Percentiles rank a stretch among this genome's conserved stretches.
These are phyloP conservation scores for Selenia dentaria DNA, from an alignment of 2,888 invertebrate species.

Conservation along the genomic window DNA sequence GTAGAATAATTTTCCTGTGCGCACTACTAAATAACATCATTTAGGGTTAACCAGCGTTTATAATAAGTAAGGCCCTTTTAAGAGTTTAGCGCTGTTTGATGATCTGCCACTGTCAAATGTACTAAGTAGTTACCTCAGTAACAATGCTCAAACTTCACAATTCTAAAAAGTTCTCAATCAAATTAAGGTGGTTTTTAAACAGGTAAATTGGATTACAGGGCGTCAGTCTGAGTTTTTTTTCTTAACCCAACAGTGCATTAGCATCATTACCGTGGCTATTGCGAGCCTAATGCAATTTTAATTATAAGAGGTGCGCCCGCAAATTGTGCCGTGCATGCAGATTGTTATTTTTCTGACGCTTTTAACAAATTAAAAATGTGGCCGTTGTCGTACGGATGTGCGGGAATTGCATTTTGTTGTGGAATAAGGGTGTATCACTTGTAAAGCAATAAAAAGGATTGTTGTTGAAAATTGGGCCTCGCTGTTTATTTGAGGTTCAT, in stretches of 20 bases:
- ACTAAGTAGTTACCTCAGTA: too few species aligned
- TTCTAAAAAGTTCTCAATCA: slow-evolving; percentile 22
- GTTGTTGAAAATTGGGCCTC: background rate
- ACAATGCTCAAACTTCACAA: background rate
- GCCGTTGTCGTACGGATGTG: slow-evolving; percentile 26
- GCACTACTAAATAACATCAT: too few species aligned
- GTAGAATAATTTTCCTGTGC: too few species aligned
- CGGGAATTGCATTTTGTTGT: slow-evolving; percentile 8
- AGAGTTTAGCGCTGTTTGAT: too few species aligned
- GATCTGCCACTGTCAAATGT: too few species aligned
- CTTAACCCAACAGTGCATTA: slow-evolving; percentile 71
- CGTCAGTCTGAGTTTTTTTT: slow-evolving; percentile 64
- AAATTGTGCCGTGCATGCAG: slow-evolving; percentile 74
- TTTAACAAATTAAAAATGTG: slow-evolving; percentile 79
- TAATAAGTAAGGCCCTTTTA: too few species aligned
- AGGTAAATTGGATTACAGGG: slow-evolving; percentile 55
- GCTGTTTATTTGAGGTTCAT: background rate
- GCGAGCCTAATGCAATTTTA: slow-evolving; percentile 82
- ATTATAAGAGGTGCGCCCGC: slow-evolving; percentile 78
- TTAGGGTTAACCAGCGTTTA: too few species aligned
- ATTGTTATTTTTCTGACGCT: slow-evolving; percentile 78
- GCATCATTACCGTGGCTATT: slow-evolving; percentile 65
- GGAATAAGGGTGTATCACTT: background rate
- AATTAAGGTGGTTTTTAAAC: slow-evolving; percentile 53
- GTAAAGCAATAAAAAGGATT: background rate